Conservation (phyloP, 2,797 vertebrate genomes). For the Esox masquinongy region DNA sequence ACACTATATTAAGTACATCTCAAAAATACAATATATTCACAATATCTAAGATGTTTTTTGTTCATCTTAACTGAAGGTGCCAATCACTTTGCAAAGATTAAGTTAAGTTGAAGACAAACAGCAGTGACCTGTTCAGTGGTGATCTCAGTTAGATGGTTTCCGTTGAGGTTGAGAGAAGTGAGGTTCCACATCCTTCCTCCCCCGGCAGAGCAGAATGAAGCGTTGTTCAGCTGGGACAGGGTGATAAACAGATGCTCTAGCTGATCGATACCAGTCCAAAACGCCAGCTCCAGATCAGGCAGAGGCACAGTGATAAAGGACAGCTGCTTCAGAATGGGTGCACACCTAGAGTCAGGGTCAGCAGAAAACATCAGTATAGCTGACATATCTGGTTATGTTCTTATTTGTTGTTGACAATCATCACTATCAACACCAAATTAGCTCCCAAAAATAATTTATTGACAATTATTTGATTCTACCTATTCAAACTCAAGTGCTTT, state of each 20-base stretch:
- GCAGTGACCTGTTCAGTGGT: background rate
- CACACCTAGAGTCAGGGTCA: background rate
- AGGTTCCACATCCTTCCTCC: slow-evolving; percentile 29
- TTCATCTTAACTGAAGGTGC: too few relatives aligned
- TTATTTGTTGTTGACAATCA: background rate
- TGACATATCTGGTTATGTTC: slow-evolving; percentile 13
- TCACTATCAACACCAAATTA: background rate
- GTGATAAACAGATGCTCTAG: slow-evolving; percentile 20
- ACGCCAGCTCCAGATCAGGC: slow-evolving; percentile 20
- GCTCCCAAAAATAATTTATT: too few relatives aligned
- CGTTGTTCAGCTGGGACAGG: slow-evolving; percentile 14
- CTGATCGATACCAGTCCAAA: slow-evolving; percentile 29
- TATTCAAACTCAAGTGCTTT: too few relatives aligned
- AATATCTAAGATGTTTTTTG: too few relatives aligned
- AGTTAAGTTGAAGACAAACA: background rate
- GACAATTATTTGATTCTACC: too few relatives aligned
- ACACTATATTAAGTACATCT: too few relatives aligned
- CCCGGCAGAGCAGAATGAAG: slow-evolving; percentile 30
- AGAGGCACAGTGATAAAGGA: background rate
- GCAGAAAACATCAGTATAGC: background rate
- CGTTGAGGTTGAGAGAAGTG: slow-evolving; percentile 20
- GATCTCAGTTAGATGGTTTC: slow-evolving; percentile 25
- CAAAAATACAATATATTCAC: too few relatives aligned
- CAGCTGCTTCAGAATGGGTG: background rate
- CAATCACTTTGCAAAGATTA: too few relatives aligned